Evolutionary conservation across 2,888 invertebrate genomes (phyloP).

Genomic region (Chloroclysta siterata): DNA sequence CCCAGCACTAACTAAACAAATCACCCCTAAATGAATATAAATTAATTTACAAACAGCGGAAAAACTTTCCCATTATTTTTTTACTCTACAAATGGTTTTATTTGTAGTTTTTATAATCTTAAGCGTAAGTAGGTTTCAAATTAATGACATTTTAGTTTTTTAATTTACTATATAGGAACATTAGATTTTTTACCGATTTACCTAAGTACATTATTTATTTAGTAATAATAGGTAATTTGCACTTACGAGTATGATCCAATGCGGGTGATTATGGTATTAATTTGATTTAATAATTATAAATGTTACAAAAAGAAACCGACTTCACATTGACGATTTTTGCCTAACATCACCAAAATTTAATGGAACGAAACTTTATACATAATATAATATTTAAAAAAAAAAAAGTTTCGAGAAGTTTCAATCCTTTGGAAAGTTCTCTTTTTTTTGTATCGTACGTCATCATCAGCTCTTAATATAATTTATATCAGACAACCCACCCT

Average conservation of each 20-base stretch:
- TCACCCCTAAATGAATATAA: slow-evolving; percentile 33
- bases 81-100: slow-evolving; percentile 82
- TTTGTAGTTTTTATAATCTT: slow-evolving; percentile 77
- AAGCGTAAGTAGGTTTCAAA: slow-evolving; percentile 77
- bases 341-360: too few relatives aligned
- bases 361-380: too few relatives aligned
- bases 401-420: too few relatives aligned
- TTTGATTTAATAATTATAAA: slow-evolving; percentile 27
- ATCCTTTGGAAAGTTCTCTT: too few relatives aligned
- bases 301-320: background rate
- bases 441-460: too few relatives aligned
- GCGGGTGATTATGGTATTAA: slow-evolving; percentile 54
- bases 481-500: background rate
- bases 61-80: slow-evolving; percentile 80
- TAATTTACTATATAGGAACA: slow-evolving; percentile 51
- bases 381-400: too few relatives aligned
- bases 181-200: slow-evolving; percentile 50
- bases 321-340: background rate
- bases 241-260: slow-evolving; percentile 44
- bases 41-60: slow-evolving; percentile 51
- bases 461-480: background rate
- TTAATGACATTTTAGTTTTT: slow-evolving; percentile 59
- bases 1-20: slow-evolving; percentile 87
- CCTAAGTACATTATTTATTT: slow-evolving; percentile 48
- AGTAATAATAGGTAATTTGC: slow-evolving; percentile 22